Base-by-base conservation (phyloP, 1,140 invertebrate species). In the Drosophila pectinifera region DNA sequence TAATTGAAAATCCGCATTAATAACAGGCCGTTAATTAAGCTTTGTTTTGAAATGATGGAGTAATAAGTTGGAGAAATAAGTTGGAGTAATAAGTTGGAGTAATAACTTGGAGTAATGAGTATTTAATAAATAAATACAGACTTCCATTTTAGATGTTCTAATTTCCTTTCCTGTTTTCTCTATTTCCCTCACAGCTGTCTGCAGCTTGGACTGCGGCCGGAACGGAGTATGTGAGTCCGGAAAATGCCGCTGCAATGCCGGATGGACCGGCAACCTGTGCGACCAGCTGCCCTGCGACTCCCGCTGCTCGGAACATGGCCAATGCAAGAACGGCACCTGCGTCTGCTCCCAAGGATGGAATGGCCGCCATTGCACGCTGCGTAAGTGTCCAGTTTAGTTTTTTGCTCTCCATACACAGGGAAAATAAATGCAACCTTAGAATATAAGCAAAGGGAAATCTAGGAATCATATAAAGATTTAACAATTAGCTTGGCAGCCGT, bases 291-390 rank as follows among this genome's bases (percentile, higher is more conserved):
- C 97, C 13, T 98, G 98, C 92, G 97, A 98, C 90, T 91, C 94
- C n/a, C 95, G 98, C 55, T 98, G 98, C 91, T 95, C 95, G n/a
- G 97, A 98, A 79, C 97, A 98, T 86, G 98, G 99, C 0, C 97
- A 98, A 92, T 99, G 99, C 93, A 96, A 97, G 91, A 99, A 99
- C 92, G 98, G 98, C 34, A 98, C 97, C 24, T 99, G 98, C 92
- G 96, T 98, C 43, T 99, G 98, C 92, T 96, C 96, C 18, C 96
- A 97, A 92, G 98, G 98, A 58, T 99, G 98, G 98, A 99, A 99
- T 93, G 98, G 98, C 70, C 95, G 96, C 83, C 98, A 98, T 91
- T 99, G 98, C 93, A 98, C 98, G 34, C 92, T 99, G 81, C 96
- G 98, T 99, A 95, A 96, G 96, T 95, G 83, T 14, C 11, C 1